These are phyloP conservation scores for Trypoxylon attenuatum DNA, from an alignment of 2,888 invertebrate species.

Conservation along the genomic window DNA sequence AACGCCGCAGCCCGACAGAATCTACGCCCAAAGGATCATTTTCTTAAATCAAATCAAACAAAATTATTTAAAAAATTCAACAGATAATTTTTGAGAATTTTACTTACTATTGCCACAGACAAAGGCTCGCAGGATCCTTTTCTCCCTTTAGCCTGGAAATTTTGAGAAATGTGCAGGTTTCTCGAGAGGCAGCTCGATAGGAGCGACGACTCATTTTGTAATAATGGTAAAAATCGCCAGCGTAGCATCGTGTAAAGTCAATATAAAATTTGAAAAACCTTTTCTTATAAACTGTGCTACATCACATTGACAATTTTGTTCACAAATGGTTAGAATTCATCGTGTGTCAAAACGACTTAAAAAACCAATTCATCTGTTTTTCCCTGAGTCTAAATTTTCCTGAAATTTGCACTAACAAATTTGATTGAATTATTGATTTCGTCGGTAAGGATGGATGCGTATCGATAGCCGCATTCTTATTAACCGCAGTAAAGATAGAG, in stretches of 20 bases:
- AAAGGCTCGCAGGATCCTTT: slow-evolving; percentile 7
- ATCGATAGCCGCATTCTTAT: no score
- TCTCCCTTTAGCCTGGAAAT: neutral
- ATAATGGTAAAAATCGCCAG: neutral
- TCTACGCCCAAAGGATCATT: slow-evolving; percentile 54
- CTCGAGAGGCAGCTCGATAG: neutral
- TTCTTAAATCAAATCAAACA: neutral
- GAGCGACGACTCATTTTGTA: slow-evolving; percentile 8
- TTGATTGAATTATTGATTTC: no score
- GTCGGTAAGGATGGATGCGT: no score
- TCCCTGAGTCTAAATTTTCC: no score
- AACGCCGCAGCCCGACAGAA: slow-evolving; percentile 77
- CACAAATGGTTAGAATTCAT: no score
- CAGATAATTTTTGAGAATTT: no score
- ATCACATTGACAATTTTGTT: slow-evolving; percentile 25
- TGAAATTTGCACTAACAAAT: no score
- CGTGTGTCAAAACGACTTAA: no score
- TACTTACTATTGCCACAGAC: slow-evolving; percentile 43
- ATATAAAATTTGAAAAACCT: neutral
- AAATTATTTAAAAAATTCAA: neutral
- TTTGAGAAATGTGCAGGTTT: slow-evolving; percentile 22
- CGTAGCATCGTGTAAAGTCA: slow-evolving; percentile 23
- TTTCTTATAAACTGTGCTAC: neutral
- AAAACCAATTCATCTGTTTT: no score
- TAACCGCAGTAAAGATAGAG: no score